phyloP scores from a whole-genome alignment of 2,113 vertebrate species.

The Toxostoma redivivum region DNA sequence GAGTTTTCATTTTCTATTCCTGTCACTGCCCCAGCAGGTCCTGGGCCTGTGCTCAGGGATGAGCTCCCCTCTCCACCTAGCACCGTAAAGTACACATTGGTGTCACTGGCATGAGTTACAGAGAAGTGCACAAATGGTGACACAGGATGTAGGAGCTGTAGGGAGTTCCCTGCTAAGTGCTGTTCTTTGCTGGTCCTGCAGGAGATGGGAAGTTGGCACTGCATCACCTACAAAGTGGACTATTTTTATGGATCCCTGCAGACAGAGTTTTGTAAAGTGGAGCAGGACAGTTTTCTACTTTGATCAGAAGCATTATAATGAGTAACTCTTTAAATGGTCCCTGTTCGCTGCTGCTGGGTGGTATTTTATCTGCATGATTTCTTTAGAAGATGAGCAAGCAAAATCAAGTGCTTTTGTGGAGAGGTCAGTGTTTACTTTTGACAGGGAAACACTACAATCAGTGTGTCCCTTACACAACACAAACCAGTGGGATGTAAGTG shows the following conservation, averaged over 20 bases:
- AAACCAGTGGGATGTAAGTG: background rate
- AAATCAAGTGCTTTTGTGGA: background rate
- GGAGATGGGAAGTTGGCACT: background rate
- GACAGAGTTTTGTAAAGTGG: background rate
- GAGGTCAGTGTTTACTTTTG: background rate
- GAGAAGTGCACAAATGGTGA: background rate
- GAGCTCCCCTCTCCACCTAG: background rate
- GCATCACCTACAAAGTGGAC: background rate
- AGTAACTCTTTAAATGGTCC: background rate
- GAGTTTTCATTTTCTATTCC: background rate
- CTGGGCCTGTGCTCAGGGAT: background rate
- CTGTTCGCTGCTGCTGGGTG: background rate
- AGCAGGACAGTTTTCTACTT: background rate
- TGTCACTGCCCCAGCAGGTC: background rate
- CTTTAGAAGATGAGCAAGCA: background rate
- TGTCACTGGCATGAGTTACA: background rate
- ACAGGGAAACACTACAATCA: background rate
- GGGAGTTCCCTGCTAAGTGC: background rate
- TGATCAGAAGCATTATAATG: background rate
- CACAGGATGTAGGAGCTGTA: rapidly evolving
- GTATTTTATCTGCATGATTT: background rate
- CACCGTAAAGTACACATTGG: rapidly evolving
- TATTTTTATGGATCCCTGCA: background rate
- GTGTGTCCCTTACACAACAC: background rate
- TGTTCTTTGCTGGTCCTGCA: background rate